phyloP scores from a whole-genome alignment of 2,888 invertebrate genomes.

The Cataglyphis rosenhaueri region DNA sequence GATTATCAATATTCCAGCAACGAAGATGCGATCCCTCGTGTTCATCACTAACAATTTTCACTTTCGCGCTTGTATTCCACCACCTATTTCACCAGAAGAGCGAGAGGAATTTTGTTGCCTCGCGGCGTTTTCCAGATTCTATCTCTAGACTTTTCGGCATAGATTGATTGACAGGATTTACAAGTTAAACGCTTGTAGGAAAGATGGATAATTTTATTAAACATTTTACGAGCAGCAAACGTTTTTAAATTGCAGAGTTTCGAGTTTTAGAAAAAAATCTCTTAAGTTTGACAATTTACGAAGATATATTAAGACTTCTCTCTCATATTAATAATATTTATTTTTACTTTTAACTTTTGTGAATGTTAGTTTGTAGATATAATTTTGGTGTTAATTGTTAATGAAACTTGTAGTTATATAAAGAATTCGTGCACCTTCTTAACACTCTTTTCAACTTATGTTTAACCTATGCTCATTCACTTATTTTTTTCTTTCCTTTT shows the following conservation, averaged over 20 bases:
- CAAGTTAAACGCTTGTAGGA: not conserved
- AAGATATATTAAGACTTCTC: not conserved
- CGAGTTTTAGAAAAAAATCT: not conserved
- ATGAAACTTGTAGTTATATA: not conserved
- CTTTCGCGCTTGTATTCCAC: conserved; percentile 17
- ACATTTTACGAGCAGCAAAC: not conserved
- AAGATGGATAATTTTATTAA: not conserved
- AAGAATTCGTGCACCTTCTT: no score
- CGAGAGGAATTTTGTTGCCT: not conserved
- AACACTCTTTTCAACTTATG: not conserved
- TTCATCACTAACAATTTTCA: conserved; percentile 30
- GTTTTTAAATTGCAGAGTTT: conserved; percentile 2
- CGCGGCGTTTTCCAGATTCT: not conserved
- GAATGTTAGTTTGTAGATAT: not conserved
- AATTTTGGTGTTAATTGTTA: not conserved
- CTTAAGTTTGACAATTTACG: not conserved
- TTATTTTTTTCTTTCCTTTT: not conserved
- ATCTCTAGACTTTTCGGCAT: not conserved
- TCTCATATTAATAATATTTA: not conserved
- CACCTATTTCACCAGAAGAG: not conserved
- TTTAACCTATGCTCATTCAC: not conserved
- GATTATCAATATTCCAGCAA: conserved; percentile 54
- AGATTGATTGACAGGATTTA: conserved; percentile 17
- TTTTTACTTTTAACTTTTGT: not conserved
- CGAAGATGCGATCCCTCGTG: not conserved